phyloP scores from a whole-genome alignment of 2,113 vertebrate species.

The Fulmarus glacialis region DNA sequence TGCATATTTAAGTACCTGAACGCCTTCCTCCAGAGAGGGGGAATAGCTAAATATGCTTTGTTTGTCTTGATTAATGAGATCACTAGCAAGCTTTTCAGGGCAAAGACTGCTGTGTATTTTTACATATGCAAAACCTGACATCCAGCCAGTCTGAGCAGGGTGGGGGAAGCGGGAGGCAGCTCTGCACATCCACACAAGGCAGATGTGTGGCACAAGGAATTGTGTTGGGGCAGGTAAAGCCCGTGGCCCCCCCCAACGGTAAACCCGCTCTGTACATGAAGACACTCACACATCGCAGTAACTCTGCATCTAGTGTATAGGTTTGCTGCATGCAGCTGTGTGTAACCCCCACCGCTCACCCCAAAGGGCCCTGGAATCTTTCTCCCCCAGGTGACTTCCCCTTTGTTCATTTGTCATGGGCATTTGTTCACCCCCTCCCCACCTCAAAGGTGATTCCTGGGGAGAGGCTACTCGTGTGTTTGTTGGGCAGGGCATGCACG shows the following conservation, averaged over 20 bases:
- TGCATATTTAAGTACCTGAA: conserved; percentile 57
- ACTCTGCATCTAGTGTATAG: background rate
- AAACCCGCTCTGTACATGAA: background rate
- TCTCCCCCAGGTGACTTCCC: background rate
- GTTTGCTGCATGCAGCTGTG: background rate
- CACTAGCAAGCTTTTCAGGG: conserved; percentile 62
- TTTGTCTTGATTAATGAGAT: conserved; percentile 69
- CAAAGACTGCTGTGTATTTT: conserved; percentile 48
- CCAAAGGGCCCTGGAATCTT: background rate
- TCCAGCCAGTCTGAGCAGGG: conserved; percentile 34
- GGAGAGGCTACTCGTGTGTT: background rate
- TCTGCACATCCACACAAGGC: background rate
- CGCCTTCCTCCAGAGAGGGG: conserved; percentile 1
- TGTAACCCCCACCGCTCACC: background rate
- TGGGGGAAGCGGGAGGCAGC: background rate
- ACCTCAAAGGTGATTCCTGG: background rate
- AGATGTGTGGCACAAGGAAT: background rate
- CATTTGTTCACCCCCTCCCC: background rate
- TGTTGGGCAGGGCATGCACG: background rate
- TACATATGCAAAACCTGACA: conserved; percentile 55
- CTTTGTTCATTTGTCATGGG: background rate
- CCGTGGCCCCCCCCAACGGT: accelerated
- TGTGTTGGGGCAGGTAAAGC: background rate
- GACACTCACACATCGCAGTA: accelerated
- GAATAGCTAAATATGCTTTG: conserved; percentile 53